Conservation (phyloP, 1,140 invertebrate genomes). For the Drosophila sp. region DNA sequence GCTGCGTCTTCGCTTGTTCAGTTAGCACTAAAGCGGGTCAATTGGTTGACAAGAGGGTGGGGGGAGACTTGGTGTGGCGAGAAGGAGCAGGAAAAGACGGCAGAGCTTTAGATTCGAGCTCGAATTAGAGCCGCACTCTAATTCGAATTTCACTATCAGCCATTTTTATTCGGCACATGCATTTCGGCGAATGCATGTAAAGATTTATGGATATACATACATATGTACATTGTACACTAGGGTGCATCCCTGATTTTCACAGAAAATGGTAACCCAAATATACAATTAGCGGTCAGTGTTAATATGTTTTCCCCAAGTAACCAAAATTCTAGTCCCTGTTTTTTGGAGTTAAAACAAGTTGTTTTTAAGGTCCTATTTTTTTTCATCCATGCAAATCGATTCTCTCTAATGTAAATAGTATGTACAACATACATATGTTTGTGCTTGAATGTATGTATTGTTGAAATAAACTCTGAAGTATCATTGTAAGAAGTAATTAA, state of each 20-base stretch:
- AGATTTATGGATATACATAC: neutral
- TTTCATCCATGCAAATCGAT: too few species aligned
- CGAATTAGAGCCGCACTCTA: conserved; percentile 15
- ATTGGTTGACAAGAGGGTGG: neutral
- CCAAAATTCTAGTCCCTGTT: too few species aligned
- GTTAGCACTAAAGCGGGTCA: conserved; percentile 50
- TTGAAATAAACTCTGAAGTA: conserved; percentile 58
- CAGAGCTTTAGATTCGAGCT: conserved; percentile 29
- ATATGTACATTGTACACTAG: too few species aligned
- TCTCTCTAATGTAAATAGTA: neutral
- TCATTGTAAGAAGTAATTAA: conserved; percentile 7
- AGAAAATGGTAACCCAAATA: too few species aligned
- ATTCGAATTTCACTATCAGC: conserved; percentile 1
- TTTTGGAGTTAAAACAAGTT: too few species aligned
- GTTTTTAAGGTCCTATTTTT: too few species aligned
- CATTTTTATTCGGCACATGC: conserved; percentile 40
- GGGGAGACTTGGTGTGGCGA: conserved; percentile 10
- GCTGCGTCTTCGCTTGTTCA: conserved; percentile 58
- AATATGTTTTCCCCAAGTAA: too few species aligned
- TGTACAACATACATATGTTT: too few species aligned
- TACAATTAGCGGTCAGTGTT: too few species aligned
- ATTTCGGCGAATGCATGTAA: conserved; percentile 12
- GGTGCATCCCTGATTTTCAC: too few species aligned
- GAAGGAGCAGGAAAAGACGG: conserved; percentile 5
- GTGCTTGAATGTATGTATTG: conserved; percentile 16